Base-by-base conservation (phyloP, 2,113 vertebrate species). In the Ophthalmolycus amberensis region DNA sequence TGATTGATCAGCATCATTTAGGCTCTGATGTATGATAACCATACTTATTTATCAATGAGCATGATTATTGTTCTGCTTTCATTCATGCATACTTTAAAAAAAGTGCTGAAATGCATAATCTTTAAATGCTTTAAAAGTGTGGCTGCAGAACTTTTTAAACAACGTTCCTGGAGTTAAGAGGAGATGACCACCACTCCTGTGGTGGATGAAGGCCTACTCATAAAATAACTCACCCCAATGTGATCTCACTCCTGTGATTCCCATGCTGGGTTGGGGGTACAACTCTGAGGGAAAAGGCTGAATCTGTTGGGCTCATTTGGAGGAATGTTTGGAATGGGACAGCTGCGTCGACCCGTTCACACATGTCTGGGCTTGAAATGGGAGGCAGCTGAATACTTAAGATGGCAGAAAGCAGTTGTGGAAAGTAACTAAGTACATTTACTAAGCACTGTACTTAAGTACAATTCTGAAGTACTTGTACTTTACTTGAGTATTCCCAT, bases 251-350 rank as follows among this genome's bases (percentile, higher is more conserved):
- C 22, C 52, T n/a, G 52, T n/a, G 22, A 25, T 25, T 25, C n/a
- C 22, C 9, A 6, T 18, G 46, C 14, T 27, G 18, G 42, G 34
- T 75, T 27, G 14, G 42, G 76, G 56, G 27, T n/a, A 42, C 22
- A 40, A 32, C 63, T 56, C 52, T 22, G 72, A 79, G 34, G 54
- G 48, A 71, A 76, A 67, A n/a, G 56, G 52, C 44, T 34, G 70
- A 37, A 59, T 72, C 69, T 76, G 40, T 82, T 76, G 77, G 66
- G 48, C 77, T 85, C 38, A 32, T 59, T 79, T 46, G 58, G 64
- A 91, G 73, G 92, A 92, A 92, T 92, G 90, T 83, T 60, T 85
- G 91, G 91, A 90, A 93, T 93, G 82, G 79, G 75, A 84, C 76
- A 72, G 84, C 85, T 83, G 88, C 65, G 38, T 63, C 52, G 62